phyloP scores from a whole-genome alignment of 2,888 invertebrate genomes.

The Diaprepes abbreviatus region DNA sequence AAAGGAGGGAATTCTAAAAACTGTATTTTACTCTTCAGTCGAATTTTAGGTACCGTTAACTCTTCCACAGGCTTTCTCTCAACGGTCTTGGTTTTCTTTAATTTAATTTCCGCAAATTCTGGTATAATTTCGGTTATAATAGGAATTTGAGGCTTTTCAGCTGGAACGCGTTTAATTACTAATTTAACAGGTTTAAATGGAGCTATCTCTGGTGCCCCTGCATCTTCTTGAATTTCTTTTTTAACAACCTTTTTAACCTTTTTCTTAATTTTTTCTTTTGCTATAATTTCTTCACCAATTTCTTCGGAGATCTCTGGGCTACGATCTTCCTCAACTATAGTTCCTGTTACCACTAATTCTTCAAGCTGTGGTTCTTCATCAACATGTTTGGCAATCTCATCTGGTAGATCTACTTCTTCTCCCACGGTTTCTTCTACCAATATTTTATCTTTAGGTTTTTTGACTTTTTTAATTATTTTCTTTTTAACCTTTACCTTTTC shows the following conservation, averaged over 20 bases:
- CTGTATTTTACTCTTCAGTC: constrained; percentile 79
- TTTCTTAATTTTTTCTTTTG: constrained; percentile 53
- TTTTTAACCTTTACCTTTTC: constrained; percentile 46
- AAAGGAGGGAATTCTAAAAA: constrained; percentile 68
- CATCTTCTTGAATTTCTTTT: constrained; percentile 45
- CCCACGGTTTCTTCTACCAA: constrained; percentile 51
- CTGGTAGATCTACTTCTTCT: neutral
- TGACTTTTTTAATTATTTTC: constrained; percentile 56
- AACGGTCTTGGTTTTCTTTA: constrained; percentile 64
- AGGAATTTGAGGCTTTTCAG: constrained; percentile 70
- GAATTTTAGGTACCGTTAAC: constrained; percentile 74
- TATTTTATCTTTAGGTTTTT: constrained; percentile 56
- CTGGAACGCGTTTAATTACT: constrained; percentile 53
- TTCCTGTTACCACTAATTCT: constrained; percentile 54
- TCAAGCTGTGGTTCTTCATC: constrained; percentile 23
- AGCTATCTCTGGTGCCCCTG: constrained; percentile 41
- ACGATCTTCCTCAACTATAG: constrained; percentile 12
- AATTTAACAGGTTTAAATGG: constrained; percentile 37
- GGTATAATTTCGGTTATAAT: constrained; percentile 73
- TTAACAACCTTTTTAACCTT: constrained; percentile 52
- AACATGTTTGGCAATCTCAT: neutral
- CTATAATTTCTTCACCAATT: constrained; percentile 51
- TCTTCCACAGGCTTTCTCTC: constrained; percentile 55
- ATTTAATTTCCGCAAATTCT: constrained; percentile 77
- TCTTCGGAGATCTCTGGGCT: constrained; percentile 54